Evolutionary conservation across 2,888 invertebrate genomes (phyloP).

Genomic region (Digitonthophagus gazella): DNA sequence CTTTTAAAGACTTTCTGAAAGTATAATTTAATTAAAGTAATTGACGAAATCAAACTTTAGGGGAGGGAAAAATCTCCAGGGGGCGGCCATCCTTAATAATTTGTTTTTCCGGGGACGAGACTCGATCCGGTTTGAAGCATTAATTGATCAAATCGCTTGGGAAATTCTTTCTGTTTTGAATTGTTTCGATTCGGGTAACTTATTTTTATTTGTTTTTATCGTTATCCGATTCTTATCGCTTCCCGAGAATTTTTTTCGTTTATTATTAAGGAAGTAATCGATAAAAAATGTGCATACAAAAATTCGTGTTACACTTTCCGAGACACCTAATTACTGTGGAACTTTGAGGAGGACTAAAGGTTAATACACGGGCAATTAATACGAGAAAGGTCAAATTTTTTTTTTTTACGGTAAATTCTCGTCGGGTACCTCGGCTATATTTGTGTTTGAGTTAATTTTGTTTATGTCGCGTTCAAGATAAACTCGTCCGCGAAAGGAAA

Average conservation of each 20-base stretch:
- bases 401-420: neutral
- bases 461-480: neutral
- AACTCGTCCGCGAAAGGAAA: neutral
- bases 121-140: neutral
- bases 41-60: neutral
- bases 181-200: neutral
- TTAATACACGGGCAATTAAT: neutral
- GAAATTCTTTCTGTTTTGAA: neutral
- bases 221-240: neutral
- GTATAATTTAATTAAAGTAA: neutral
- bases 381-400: neutral
- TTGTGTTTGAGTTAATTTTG: neutral
- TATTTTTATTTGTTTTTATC: neutral
- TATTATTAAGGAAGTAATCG: too few relatives aligned
- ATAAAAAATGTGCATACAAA: neutral
- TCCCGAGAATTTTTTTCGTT: neutral
- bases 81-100: neutral
- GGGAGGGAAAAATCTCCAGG: neutral
- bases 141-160: neutral
- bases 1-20: neutral
- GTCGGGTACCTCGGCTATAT: too few relatives aligned
- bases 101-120: neutral
- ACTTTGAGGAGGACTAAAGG: neutral
- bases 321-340: neutral
- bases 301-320: neutral